Base-by-base conservation (phyloP, 2,113 vertebrate species). In the Struthidea cinerea region DNA sequence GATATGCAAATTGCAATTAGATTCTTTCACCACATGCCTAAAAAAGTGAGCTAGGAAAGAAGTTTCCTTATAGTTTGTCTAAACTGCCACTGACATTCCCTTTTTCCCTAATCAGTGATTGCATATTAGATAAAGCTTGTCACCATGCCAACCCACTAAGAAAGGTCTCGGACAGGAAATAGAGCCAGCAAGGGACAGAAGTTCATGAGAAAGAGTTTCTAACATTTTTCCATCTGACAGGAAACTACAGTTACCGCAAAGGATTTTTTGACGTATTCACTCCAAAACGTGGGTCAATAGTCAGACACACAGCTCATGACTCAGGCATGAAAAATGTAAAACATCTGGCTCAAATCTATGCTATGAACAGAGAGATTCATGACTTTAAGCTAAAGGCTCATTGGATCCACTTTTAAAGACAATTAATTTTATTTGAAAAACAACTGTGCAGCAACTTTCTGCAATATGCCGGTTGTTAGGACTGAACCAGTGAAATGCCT, bases 321-420 rank as follows among this genome's bases (percentile, higher is more conserved):
- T 96, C 88, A 95, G 32, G 65, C 90, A 89, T 61, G 90, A 95
- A 87, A 94, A 94, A 96, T 90, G 73, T 71, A 42, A 93, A 96
- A 71, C 92, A 89, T 96, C 92, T 96, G 94, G 23, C 85, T 55
- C 80, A 74, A 88, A 92, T 81, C 71, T 89, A 50, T 60, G 68
- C 41, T 59, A 39, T 37, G 64, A 93, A 64, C 28, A 3, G 78
- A 79, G 77, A 87, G 26, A 80, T 76, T 71, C 9, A 19, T 84
- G 28, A 65, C 68, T 87, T 92, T 82, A 90, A 78, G 49, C 26
- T 68, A 37, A 78, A 81, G 65, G 55, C 9, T 94, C 14, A 60
- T 39, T 0, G 1, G 57, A 33, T 69, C 64, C 8, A 46, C 24
- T 87, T 89, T 70, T 77, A 78, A 71, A 84, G 59, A 70, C 0